A percentile compares a stretch with the other conserved stretches of the same genome.
Evolutionary conservation across 2,888 invertebrate species (phyloP).

Genomic region (Metallyticus violacea): DNA sequence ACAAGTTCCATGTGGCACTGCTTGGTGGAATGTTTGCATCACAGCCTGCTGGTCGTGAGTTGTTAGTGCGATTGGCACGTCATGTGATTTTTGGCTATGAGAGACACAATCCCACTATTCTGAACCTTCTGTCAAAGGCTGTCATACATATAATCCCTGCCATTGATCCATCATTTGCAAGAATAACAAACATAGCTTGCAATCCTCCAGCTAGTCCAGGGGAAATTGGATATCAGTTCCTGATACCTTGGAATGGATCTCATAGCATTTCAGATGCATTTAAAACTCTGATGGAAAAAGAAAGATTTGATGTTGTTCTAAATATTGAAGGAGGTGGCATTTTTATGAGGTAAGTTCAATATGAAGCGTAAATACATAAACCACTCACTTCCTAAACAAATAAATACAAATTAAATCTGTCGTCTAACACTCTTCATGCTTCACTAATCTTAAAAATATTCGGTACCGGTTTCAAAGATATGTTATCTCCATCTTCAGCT

Average conservation of each 20-base stretch:
- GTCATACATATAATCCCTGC: conserved; percentile 79
- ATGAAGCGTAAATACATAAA: not conserved
- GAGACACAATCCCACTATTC: conserved; percentile 58
- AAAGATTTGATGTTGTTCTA: conserved; percentile 68
- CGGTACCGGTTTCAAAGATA: no score
- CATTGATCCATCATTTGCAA: conserved; percentile 57
- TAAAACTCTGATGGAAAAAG: conserved; percentile 59
- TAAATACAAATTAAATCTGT: no score
- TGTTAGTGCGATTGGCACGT: conserved; percentile 75
- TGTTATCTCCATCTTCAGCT: no score
- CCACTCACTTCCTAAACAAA: no score
- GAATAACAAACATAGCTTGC: not conserved
- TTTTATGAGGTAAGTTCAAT: conserved; percentile 8
- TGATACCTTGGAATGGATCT: conserved; percentile 51
- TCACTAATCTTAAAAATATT: no score
- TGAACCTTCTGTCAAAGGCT: conserved; percentile 62
- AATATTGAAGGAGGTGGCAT: conserved; percentile 72
- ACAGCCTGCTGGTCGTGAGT: conserved; percentile 81
- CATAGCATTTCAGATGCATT: conserved; percentile 57
- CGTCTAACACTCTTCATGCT: no score
- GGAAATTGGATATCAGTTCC: conserved; percentile 66
- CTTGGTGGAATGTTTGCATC: conserved; percentile 79
- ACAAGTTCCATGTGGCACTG: conserved; percentile 79
- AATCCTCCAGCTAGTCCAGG: conserved; percentile 38
- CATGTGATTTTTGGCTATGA: conserved; percentile 72